These are phyloP conservation scores for Monomorium pharaonis DNA, from an alignment of 1,140 invertebrate species.

Conservation along the genomic window DNA sequence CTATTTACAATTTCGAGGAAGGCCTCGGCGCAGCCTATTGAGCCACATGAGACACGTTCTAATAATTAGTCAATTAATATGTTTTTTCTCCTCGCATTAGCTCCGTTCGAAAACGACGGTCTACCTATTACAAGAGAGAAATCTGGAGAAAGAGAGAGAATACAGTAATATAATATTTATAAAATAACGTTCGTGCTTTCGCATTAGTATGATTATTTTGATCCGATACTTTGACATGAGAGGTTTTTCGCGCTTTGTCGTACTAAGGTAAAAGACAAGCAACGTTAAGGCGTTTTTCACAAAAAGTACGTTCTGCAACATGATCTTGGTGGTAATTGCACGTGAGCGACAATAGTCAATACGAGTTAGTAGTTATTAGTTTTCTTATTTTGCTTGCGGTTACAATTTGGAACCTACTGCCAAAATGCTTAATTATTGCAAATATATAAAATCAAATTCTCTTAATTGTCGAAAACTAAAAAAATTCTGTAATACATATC, in stretches of 20 bases:
- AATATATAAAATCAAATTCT: background rate
- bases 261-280: constrained; percentile 42
- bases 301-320: background rate
- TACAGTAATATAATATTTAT: constrained; percentile 51
- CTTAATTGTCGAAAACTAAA: background rate
- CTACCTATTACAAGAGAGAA: background rate
- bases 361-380: background rate
- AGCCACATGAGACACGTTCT: constrained; percentile 33
- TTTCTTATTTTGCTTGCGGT: background rate
- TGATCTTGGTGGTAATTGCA: background rate
- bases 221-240: constrained; percentile 52
- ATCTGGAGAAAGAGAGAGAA: background rate
- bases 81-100: background rate
- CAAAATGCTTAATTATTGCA: background rate
- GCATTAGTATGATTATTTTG: constrained; percentile 46
- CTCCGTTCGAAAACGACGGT: constrained; percentile 1
- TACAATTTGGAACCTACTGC: background rate
- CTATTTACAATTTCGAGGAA: constrained; percentile 49
- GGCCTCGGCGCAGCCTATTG: constrained; percentile 22
- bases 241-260: constrained; percentile 4
- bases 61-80: constrained; percentile 47
- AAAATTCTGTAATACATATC: background rate
- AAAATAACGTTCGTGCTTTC: constrained; percentile 12
- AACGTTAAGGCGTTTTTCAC: background rate
- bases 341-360: background rate